phyloP scores from a whole-genome alignment of 2,888 invertebrate genomes.

The Thymelicus lineola region DNA sequence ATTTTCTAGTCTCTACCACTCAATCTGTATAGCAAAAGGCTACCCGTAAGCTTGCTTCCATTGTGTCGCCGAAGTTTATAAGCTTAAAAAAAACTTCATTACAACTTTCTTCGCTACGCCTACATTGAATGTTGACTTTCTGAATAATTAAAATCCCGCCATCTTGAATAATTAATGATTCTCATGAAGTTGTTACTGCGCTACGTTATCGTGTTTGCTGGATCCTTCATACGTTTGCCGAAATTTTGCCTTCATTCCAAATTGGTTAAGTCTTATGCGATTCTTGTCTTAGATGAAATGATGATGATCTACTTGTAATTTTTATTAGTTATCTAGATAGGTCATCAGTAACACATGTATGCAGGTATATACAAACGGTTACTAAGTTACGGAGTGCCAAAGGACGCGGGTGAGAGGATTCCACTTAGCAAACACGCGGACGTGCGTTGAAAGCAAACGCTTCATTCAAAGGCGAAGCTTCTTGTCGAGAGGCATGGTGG shows the following conservation, averaged over 20 bases:
- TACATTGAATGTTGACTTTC: slow-evolving; percentile 25
- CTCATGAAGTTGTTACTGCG: slow-evolving; percentile 15
- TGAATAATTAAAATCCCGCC: slow-evolving; percentile 34
- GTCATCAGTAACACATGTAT: neutral
- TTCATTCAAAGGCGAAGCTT: slow-evolving; percentile 24
- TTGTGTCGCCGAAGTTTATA: slow-evolving; percentile 19
- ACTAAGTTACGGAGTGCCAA: slow-evolving; percentile 23
- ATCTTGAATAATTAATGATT: slow-evolving; percentile 34
- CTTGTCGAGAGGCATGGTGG: slow-evolving; percentile 16
- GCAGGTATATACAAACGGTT: neutral
- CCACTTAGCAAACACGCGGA: slow-evolving; percentile 38
- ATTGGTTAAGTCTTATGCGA: neutral
- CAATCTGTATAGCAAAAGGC: slow-evolving; percentile 17
- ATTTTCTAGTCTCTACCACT: neutral
- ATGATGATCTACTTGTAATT: neutral
- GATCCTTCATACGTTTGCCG: neutral
- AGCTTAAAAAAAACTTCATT: slow-evolving; percentile 8
- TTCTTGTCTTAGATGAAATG: no score
- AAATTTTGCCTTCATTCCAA: neutral
- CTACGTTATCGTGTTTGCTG: slow-evolving; percentile 20
- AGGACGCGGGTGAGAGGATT: slow-evolving; percentile 37
- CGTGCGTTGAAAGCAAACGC: slow-evolving; percentile 42
- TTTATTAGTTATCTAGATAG: neutral
- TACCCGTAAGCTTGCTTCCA: slow-evolving; percentile 39
- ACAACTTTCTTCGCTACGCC: slow-evolving; percentile 24